Conservation (phyloP, 2,113 vertebrate species). For the Bambusicola thoracicus region DNA sequence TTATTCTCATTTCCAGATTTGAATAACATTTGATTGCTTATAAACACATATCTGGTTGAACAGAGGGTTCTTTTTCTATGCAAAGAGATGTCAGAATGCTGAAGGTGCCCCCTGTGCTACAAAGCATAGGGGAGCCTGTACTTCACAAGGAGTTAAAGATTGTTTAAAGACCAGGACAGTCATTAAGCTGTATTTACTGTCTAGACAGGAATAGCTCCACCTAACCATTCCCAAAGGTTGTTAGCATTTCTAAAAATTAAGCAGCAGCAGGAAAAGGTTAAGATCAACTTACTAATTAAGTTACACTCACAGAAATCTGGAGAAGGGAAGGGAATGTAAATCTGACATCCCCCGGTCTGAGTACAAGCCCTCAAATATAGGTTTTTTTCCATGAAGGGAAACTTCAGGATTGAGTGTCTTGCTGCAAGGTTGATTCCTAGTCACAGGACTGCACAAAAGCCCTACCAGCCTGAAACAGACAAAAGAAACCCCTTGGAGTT, state of each 20-base stretch:
- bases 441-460: not conserved
- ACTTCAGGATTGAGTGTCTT: not conserved
- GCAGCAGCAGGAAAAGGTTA: conserved; percentile 65
- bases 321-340: conserved; percentile 43
- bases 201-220: conserved; percentile 74
- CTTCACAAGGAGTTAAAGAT: conserved; percentile 45
- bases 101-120: not conserved
- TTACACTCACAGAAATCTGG: conserved; percentile 57
- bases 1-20: not conserved
- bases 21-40: not conserved
- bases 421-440: not conserved
- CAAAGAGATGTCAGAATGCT: conserved; percentile 1
- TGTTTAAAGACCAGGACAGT: conserved; percentile 63
- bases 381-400: not conserved
- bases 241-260: conserved; percentile 75
- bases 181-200: conserved; percentile 72
- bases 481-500: not conserved
- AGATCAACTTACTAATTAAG: conserved; percentile 72
- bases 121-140: not conserved
- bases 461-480: not conserved
- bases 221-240: conserved; percentile 73
- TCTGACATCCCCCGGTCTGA: conserved; percentile 9
- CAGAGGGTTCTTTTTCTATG: not conserved
- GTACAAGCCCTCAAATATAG: not conserved
- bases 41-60: not conserved